Percentiles rank a stretch among this genome's conserved stretches.
phyloP scores from a whole-genome alignment of 2,888 invertebrate species.

The Campoletis raptor region DNA sequence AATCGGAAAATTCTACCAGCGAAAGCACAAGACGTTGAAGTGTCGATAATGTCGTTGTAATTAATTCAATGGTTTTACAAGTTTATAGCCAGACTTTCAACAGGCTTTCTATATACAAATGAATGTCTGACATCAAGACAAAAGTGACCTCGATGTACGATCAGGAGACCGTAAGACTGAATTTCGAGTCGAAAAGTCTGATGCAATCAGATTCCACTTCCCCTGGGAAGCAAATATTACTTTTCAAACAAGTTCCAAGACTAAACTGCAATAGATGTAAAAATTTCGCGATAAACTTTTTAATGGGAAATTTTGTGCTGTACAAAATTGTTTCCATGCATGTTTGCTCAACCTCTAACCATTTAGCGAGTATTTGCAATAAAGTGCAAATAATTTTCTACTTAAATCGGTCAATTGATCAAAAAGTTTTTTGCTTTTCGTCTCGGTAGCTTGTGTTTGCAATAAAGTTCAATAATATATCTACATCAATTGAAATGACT shows the following conservation, averaged over 20 bases:
- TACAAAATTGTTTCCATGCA: not conserved
- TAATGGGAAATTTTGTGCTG: not conserved
- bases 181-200: not conserved
- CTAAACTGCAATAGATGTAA: not conserved
- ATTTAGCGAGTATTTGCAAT: not conserved
- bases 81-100: not conserved
- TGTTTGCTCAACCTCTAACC: not conserved
- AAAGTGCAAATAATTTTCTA: not conserved
- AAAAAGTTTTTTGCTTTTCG: not conserved
- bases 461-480: not conserved
- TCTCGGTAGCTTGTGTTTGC: slow-evolving; percentile 6
- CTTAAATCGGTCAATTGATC: not conserved
- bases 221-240: not conserved
- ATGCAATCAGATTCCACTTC: not conserved
- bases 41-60: not conserved
- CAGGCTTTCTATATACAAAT: not conserved
- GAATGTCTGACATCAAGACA: not conserved
- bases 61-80: not conserved
- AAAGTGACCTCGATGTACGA: not conserved
- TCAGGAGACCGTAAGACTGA: not conserved
- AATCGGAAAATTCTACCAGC: not conserved
- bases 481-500: not conserved
- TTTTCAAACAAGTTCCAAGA: not conserved
- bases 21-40: not conserved
- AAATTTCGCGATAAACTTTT: not conserved